These are phyloP conservation scores for Mimumesa dahlbomi DNA, from an alignment of 2,888 invertebrate species.

Conservation along the genomic window DNA sequence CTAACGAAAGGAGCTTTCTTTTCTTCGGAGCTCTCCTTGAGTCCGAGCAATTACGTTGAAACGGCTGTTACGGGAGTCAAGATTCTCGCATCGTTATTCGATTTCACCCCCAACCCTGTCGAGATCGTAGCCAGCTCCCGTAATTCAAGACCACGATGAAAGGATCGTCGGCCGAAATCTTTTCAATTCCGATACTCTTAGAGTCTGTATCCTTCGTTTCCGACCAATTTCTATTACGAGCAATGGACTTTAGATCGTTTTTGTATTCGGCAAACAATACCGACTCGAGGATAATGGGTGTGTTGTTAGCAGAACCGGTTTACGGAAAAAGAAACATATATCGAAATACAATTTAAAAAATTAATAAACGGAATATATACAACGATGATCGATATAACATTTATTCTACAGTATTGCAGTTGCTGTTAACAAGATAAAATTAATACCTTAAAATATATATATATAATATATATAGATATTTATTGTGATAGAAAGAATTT, in stretches of 20 bases:
- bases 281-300: too few species aligned
- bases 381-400: too few species aligned
- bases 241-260: constrained; percentile 13
- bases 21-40: constrained; percentile 45
- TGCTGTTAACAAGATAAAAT: too few species aligned
- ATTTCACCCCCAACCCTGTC: constrained; percentile 37
- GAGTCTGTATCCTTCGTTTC: constrained; percentile 15
- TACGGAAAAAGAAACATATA: too few species aligned
- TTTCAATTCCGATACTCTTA: constrained; percentile 49
- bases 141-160: constrained; percentile 49
- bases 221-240: constrained; percentile 26
- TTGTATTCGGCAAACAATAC: background rate
- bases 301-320: too few species aligned
- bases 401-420: too few species aligned
- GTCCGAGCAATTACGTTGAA: constrained; percentile 59
- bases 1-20: constrained; percentile 61
- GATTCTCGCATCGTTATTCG: constrained; percentile 63
- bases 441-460: too few species aligned
- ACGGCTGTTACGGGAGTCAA: constrained; percentile 53
- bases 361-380: too few species aligned
- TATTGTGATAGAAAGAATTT: too few species aligned
- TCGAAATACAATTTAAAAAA: too few species aligned
- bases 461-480: too few species aligned
- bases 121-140: constrained; percentile 19
- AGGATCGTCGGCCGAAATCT: constrained; percentile 45